A percentile compares a stretch with the other conserved stretches of the same genome.
These are phyloP conservation scores for Drosophila barbarae DNA, from an alignment of 2,888 invertebrate species.

Conservation along the genomic window DNA sequence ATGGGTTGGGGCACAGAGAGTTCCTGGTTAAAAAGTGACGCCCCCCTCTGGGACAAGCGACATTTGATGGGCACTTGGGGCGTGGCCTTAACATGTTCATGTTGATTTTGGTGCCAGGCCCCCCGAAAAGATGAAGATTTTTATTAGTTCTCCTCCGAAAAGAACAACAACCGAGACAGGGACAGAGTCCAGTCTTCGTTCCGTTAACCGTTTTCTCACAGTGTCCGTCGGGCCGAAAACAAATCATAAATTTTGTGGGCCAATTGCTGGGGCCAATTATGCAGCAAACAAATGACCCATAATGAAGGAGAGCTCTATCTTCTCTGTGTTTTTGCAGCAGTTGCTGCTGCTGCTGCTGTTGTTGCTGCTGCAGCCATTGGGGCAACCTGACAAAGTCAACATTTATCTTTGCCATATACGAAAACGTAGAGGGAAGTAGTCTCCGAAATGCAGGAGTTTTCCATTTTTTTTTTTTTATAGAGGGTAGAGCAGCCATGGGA, in stretches of 20 bases:
- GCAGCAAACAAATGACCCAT: constrained; percentile 74
- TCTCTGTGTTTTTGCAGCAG: constrained; percentile 29
- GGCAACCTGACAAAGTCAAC: constrained; percentile 69
- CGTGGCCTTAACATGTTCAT: constrained; percentile 51
- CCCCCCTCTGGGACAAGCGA: constrained; percentile 48
- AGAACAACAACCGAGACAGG: constrained; percentile 36
- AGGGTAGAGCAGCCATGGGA: neutral
- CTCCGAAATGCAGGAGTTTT: constrained; percentile 19
- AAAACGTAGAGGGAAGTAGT: constrained; percentile 25
- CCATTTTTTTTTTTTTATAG: neutral
- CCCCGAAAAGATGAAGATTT: constrained; percentile 47
- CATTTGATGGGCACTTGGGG: constrained; percentile 60
- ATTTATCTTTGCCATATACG: constrained; percentile 63
- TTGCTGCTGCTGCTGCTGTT: constrained; percentile 8
- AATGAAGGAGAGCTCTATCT: constrained; percentile 61
- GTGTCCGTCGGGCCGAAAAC: constrained; percentile 29
- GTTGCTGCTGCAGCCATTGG: constrained; percentile 28
- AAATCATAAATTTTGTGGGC: constrained; percentile 69
- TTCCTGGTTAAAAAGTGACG: constrained; percentile 46
- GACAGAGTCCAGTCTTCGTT: neutral
- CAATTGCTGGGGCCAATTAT: constrained; percentile 69
- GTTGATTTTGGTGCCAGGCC: constrained; percentile 59
- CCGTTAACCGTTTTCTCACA: constrained; percentile 38
- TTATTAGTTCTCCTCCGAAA: constrained; percentile 44
- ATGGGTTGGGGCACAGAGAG: neutral